Evolutionary conservation across 2,797 vertebrate species (phyloP).

Genomic region (Paramormyrops hopkinsi): DNA sequence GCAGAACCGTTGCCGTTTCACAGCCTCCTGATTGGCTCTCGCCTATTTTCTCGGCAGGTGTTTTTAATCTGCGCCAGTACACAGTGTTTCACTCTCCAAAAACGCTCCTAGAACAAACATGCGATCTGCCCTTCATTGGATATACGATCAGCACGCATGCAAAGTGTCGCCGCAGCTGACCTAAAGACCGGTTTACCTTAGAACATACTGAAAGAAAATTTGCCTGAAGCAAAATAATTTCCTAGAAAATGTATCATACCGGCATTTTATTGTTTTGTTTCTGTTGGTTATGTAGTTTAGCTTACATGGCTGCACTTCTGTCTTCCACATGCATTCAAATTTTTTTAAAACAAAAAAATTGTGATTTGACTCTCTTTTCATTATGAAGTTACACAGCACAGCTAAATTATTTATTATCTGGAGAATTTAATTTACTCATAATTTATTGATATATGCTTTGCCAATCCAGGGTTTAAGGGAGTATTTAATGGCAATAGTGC

Average conservation of each 20-base stretch:
- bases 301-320: neutral
- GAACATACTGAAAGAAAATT: neutral
- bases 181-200: neutral
- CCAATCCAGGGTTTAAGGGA: neutral
- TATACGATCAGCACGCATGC: conserved; percentile 39
- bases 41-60: conserved; percentile 50
- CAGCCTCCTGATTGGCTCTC: conserved; percentile 33
- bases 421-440: neutral
- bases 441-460: neutral
- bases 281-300: neutral
- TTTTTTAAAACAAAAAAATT: neutral
- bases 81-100: conserved; percentile 39
- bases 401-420: neutral
- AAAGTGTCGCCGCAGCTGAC: neutral
- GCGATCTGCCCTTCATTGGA: conserved; percentile 44
- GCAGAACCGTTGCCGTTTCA: conserved; percentile 19
- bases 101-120: conserved; percentile 40
- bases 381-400: neutral
- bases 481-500: neutral
- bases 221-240: neutral
- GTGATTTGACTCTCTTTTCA: neutral
- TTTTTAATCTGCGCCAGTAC: conserved; percentile 49
- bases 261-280: neutral
- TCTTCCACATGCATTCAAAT: neutral
- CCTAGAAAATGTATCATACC: neutral